Conservation (phyloP, 2,888 invertebrate genomes). For the Acronicta psi region DNA sequence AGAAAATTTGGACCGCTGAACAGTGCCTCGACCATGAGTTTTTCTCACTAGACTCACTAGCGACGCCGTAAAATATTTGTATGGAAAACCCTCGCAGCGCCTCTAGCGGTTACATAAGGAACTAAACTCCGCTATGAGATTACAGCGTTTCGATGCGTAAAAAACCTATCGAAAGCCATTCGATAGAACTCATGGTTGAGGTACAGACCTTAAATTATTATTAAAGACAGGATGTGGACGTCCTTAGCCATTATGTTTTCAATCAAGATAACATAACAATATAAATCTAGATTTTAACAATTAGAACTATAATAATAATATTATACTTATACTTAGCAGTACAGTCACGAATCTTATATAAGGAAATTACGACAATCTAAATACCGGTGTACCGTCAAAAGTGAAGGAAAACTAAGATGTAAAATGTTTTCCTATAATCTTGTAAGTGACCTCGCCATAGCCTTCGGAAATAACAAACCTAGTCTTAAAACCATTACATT, state of each 20-base stretch:
- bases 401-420: slow-evolving; percentile 43
- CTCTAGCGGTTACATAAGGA: too few relatives aligned
- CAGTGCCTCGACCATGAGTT: too few relatives aligned
- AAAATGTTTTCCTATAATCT: slow-evolving; percentile 39
- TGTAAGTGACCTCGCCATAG: slow-evolving; percentile 22
- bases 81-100: too few relatives aligned
- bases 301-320: slow-evolving; percentile 15
- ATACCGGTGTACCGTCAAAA: slow-evolving; percentile 17
- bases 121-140: too few relatives aligned
- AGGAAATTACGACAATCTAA: slow-evolving; percentile 23
- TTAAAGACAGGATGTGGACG: slow-evolving; percentile 13
- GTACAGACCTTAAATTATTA: background rate
- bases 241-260: slow-evolving; percentile 23
- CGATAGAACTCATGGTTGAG: too few relatives aligned
- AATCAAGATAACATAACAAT: slow-evolving; percentile 8
- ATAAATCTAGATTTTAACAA: slow-evolving; percentile 16
- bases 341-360: slow-evolving; percentile 2
- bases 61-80: too few relatives aligned
- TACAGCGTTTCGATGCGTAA: too few relatives aligned
- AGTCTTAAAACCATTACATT: slow-evolving; percentile 27
- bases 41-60: too few relatives aligned
- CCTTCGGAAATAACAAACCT: slow-evolving; percentile 33
- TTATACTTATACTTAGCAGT: background rate
- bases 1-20: too few relatives aligned
- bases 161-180: too few relatives aligned